These are phyloP conservation scores for Leptopilina myrica DNA, from an alignment of 2,888 invertebrate genomes.

Conservation along the genomic window DNA sequence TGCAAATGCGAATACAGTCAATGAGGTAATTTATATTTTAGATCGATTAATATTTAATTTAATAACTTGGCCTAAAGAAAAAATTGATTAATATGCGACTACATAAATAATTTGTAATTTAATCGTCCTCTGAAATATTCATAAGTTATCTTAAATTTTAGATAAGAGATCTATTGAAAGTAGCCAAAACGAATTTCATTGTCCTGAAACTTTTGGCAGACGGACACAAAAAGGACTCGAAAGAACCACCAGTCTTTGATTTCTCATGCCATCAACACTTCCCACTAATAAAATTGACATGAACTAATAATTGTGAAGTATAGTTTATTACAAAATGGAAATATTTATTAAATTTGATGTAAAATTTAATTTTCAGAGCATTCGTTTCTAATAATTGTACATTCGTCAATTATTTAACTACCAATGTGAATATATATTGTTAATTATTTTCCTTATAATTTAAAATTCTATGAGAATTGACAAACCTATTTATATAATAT, in stretches of 20 bases:
- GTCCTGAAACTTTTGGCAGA: slow-evolving; percentile 94
- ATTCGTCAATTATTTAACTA: slow-evolving; percentile 2
- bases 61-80: slow-evolving; percentile 14
- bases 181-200: slow-evolving; percentile 97
- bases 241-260: slow-evolving; percentile 92
- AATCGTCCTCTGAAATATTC: too few species aligned
- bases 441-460: slow-evolving; percentile 2
- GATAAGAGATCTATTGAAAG: slow-evolving; percentile 89
- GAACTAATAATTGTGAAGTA: slow-evolving; percentile 77
- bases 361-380: slow-evolving; percentile 68
- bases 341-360: slow-evolving; percentile 77
- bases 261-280: slow-evolving; percentile 93
- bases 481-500: neutral
- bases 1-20: slow-evolving; percentile 75
- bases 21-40: slow-evolving; percentile 65
- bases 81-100: too few species aligned
- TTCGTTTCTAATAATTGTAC: slow-evolving; percentile 37
- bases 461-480: neutral
- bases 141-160: slow-evolving; percentile 75
- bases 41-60: neutral
- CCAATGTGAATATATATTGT: neutral
- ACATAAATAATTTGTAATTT: too few species aligned
- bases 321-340: slow-evolving; percentile 76
- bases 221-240: slow-evolving; percentile 93
- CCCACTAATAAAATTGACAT: slow-evolving; percentile 88